Percentiles rank a stretch among this genome's conserved stretches.
Evolutionary conservation across 2,113 vertebrate genomes (phyloP).

Genomic region (Phalacrocorax brasilianus): DNA sequence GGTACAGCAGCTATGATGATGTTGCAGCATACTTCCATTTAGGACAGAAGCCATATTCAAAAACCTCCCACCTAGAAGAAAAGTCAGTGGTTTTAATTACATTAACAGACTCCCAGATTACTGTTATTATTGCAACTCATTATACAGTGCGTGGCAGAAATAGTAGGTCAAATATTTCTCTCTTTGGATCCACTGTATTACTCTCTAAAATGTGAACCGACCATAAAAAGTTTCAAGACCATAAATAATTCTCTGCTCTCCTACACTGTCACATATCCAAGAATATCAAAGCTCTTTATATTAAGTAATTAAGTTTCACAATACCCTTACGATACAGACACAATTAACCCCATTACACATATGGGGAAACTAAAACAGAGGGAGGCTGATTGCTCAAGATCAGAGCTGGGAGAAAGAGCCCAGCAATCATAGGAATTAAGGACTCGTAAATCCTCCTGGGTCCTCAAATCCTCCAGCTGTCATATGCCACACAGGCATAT

Average conservation of each 20-base stretch:
- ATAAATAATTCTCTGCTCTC: neutral
- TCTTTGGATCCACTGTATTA: neutral
- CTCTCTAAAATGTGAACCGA: neutral
- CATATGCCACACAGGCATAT: neutral
- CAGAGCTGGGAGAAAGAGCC: neutral
- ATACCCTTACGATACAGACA: neutral
- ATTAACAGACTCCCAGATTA: neutral
- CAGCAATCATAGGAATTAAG: neutral
- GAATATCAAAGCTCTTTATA: neutral
- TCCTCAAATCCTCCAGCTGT: neutral
- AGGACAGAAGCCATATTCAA: neutral
- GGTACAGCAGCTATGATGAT: neutral
- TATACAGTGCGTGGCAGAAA: neutral
- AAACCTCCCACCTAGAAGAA: neutral
- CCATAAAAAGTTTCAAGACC: neutral
- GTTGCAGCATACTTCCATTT: neutral
- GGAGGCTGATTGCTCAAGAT: neutral
- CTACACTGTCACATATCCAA: neutral
- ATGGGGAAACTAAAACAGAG: neutral
- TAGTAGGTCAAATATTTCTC: neutral
- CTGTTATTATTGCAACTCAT: neutral
- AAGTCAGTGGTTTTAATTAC: neutral
- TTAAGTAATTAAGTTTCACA: constrained; percentile 1
- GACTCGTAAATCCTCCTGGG: neutral
- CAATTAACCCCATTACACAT: neutral